These are phyloP conservation scores for Rostratula benghalensis DNA, from an alignment of 2,113 vertebrate species.

Conservation along the genomic window DNA sequence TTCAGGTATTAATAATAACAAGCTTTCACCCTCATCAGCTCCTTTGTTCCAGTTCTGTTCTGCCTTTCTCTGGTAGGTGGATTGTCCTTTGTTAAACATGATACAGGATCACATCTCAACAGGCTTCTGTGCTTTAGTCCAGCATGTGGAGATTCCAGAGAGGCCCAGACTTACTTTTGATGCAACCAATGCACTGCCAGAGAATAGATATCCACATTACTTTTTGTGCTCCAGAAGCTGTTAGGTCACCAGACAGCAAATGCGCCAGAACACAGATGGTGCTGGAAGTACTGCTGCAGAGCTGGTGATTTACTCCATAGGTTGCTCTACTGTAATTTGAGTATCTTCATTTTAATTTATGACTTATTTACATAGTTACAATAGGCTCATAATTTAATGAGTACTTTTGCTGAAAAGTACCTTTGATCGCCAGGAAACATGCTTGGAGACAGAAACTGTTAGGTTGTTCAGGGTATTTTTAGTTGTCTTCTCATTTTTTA, in stretches of 20 bases:
- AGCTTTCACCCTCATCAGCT: not conserved
- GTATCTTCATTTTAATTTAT: not conserved
- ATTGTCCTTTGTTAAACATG: not conserved
- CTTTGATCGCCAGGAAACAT: not conserved
- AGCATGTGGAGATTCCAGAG: not conserved
- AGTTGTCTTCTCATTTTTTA: not conserved
- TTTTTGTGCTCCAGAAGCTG: not conserved
- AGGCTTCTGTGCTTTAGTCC: not conserved
- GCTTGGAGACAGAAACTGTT: not conserved
- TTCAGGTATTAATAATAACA: not conserved
- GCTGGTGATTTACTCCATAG: not conserved
- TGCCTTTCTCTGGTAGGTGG: not conserved
- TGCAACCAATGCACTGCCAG: not conserved
- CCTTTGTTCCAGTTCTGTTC: not conserved
- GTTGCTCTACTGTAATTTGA: not conserved
- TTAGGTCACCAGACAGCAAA: not conserved
- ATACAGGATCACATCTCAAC: not conserved
- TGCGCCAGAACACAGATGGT: not conserved
- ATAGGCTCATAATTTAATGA: not conserved
- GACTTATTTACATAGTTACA: not conserved
- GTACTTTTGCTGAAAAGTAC: not conserved
- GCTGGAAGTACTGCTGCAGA: not conserved
- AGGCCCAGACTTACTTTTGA: not conserved
- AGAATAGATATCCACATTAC: not conserved
- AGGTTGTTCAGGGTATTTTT: not conserved